Conservation (phyloP, 2,113 vertebrate species). For the Alligator sinensis region DNA sequence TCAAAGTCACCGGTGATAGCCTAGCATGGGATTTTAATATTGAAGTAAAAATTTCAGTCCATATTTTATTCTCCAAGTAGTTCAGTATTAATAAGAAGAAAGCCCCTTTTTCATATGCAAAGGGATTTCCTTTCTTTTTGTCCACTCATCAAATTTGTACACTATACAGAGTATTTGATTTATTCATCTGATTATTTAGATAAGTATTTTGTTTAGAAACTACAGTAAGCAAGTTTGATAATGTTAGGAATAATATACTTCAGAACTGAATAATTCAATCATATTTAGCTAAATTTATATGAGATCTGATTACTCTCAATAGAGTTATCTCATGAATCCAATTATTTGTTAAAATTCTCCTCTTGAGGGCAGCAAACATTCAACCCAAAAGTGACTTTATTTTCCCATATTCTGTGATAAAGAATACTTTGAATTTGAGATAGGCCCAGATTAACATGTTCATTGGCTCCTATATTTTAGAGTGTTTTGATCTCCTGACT, state of each 20-base stretch:
- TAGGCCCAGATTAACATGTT: not conserved
- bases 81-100: not conserved
- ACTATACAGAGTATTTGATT: not conserved
- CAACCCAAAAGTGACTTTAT: not conserved
- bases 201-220: not conserved
- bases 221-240: not conserved
- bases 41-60: not conserved
- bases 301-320: not conserved
- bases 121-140: not conserved
- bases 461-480: not conserved
- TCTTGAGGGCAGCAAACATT: slow-evolving; percentile 74
- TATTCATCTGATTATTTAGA: not conserved
- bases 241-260: not conserved
- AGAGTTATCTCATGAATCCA: not conserved
- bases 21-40: not conserved
- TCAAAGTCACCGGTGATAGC: not conserved
- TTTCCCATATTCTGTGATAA: not conserved
- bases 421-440: not conserved
- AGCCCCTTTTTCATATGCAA: not conserved
- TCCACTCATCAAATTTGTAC: not conserved
- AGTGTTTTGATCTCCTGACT: not conserved
- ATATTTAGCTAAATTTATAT: not conserved
- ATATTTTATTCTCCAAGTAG: not conserved
- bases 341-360: slow-evolving; percentile 27
- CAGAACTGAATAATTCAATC: not conserved